These are phyloP conservation scores for Neoaliturus tenellus DNA, from an alignment of 2,888 invertebrate species.

Conservation along the genomic window DNA sequence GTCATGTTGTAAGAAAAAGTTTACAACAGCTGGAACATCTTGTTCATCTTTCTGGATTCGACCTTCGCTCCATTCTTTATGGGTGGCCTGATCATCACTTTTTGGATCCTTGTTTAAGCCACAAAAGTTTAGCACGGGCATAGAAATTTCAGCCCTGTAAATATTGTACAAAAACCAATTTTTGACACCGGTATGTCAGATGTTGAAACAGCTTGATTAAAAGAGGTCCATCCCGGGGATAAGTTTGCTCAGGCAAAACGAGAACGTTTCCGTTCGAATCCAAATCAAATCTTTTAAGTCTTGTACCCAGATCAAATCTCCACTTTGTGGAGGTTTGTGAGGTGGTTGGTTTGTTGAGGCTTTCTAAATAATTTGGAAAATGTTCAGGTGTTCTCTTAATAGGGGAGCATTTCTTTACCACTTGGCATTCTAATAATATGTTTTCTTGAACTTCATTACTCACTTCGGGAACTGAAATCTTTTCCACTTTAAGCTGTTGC, in stretches of 20 bases:
- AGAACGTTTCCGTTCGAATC: background rate
- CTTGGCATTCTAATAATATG: conserved; percentile 15
- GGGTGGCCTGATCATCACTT: background rate
- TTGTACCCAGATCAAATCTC: conserved; percentile 17
- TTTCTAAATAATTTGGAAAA: background rate
- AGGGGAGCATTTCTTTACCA: background rate
- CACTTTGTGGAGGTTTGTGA: background rate
- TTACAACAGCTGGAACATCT: background rate
- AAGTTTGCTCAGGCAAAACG: background rate
- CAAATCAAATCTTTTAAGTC: background rate
- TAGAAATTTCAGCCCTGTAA: background rate
- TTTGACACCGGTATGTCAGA: background rate
- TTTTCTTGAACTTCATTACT: background rate
- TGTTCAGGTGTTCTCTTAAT: conserved; percentile 2
- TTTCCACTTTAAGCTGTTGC: background rate
- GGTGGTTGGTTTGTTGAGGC: background rate
- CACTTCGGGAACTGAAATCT: background rate
- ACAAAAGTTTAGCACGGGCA: background rate
- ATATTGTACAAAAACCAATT: background rate
- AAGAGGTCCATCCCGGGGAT: conserved; percentile 30
- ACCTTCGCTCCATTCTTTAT: background rate
- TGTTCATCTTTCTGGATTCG: background rate
- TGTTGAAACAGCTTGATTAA: background rate
- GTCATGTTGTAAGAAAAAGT: background rate
- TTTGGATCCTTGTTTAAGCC: background rate